Evolutionary conservation across 2,113 vertebrate species (phyloP).

Genomic region (Chauna torquata): DNA sequence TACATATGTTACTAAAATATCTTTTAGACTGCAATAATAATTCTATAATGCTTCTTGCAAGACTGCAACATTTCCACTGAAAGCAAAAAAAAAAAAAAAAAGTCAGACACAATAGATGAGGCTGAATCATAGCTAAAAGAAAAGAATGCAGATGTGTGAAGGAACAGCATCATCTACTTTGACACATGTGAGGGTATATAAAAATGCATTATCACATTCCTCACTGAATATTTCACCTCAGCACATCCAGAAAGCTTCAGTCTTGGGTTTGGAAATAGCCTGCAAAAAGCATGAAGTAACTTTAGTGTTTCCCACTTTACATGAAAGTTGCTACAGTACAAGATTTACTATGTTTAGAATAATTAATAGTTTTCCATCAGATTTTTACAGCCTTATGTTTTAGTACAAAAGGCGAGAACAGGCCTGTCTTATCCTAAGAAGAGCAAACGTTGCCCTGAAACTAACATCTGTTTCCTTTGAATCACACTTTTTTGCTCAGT

Average conservation of each 20-base stretch:
- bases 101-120: neutral
- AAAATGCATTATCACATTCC: neutral
- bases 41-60: neutral
- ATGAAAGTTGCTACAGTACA: neutral
- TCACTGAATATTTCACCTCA: neutral
- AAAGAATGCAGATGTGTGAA: neutral
- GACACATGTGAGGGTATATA: neutral
- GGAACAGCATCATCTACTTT: neutral
- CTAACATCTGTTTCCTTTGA: neutral
- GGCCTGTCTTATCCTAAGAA: neutral
- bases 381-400: neutral
- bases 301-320: neutral
- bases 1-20: neutral
- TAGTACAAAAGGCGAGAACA: neutral
- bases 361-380: neutral
- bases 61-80: neutral
- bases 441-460: neutral
- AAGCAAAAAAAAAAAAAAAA: neutral
- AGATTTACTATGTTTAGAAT: neutral
- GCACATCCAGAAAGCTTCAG: neutral
- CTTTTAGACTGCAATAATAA: neutral
- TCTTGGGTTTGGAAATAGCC: neutral
- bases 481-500: neutral
- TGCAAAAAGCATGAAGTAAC: neutral
- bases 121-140: neutral